Percentiles rank a stretch among this genome's conserved stretches.
These are phyloP conservation scores for Nansenia antarctica DNA, from an alignment of 2,113 vertebrate genomes.

Conservation along the genomic window DNA sequence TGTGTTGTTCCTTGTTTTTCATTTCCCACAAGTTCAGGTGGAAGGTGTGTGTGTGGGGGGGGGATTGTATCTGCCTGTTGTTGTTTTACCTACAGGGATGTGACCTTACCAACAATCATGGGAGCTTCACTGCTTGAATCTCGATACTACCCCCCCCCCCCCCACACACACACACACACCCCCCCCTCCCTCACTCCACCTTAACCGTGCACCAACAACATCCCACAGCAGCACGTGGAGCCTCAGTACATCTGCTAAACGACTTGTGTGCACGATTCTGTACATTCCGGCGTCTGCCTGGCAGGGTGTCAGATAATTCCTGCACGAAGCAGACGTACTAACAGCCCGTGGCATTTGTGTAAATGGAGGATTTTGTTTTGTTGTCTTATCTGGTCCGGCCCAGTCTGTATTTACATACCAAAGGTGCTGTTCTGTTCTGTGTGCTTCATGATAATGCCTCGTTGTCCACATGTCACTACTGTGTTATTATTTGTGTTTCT, in stretches of 20 bases:
- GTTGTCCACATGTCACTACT: constrained; percentile 27
- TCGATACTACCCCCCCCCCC: not conserved
- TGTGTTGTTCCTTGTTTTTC: not conserved
- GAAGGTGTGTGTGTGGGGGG: too few relatives aligned
- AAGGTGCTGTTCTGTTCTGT: constrained; percentile 35
- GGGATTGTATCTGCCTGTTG: not conserved
- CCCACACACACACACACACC: not conserved
- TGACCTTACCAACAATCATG: not conserved
- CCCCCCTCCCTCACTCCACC: too few relatives aligned
- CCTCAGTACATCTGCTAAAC: not conserved
- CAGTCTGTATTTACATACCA: constrained; percentile 56
- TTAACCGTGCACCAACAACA: too few relatives aligned
- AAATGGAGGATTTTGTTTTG: constrained; percentile 40
- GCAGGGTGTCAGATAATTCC: constrained; percentile 40
- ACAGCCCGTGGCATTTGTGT: constrained; percentile 60
- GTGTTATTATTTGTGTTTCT: not conserved
- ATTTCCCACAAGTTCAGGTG: not conserved
- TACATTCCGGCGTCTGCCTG: constrained; percentile 42
- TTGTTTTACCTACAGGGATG: not conserved
- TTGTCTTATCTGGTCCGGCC: constrained; percentile 45
- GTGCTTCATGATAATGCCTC: constrained; percentile 27
- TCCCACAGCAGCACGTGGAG: not conserved
- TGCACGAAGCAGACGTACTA: constrained; percentile 59
- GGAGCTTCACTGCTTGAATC: not conserved
- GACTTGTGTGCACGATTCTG: constrained; percentile 49